Conservation (phyloP, 2,113 vertebrate genomes). For the Oreochromis tanganicae region DNA sequence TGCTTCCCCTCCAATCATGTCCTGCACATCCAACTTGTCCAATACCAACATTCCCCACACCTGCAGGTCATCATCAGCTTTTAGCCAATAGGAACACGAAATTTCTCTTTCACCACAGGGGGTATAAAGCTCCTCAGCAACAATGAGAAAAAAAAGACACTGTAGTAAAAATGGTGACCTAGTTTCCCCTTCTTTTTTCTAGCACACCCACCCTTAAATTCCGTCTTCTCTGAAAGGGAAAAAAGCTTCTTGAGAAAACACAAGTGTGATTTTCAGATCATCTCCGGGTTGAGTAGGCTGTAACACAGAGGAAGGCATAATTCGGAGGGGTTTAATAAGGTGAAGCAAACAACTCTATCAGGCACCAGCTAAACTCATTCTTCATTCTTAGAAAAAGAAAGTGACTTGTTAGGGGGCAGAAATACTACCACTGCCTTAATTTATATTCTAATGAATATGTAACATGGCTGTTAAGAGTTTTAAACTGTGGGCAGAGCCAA, state of each 20-base stretch:
- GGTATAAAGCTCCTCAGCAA: conserved; percentile 66
- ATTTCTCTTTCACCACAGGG: conserved; percentile 45
- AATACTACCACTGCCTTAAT: background rate
- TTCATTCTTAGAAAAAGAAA: background rate
- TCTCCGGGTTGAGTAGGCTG: background rate
- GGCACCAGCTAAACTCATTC: background rate
- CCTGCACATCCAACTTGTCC: background rate
- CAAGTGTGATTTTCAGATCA: background rate
- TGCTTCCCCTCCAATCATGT: conserved; percentile 39
- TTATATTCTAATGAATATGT: background rate
- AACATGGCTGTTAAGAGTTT: background rate
- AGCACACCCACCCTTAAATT: conserved; percentile 21
- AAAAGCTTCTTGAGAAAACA: conserved; percentile 36
- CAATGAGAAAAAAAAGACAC: conserved; percentile 42
- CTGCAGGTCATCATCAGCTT: conserved; percentile 15
- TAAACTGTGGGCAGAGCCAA: background rate
- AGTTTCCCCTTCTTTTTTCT: conserved; percentile 27
- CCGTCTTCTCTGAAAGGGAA: background rate
- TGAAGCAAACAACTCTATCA: conserved; percentile 14
- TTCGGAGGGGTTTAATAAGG: background rate
- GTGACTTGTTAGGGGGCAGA: background rate
- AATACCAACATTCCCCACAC: conserved; percentile 29
- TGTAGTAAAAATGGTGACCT: conserved; percentile 68
- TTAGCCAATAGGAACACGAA: conserved; percentile 35
- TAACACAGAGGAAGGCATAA: background rate